phyloP scores from a whole-genome alignment of 2,888 invertebrate genomes.

The Aporophyla lueneburgensis region DNA sequence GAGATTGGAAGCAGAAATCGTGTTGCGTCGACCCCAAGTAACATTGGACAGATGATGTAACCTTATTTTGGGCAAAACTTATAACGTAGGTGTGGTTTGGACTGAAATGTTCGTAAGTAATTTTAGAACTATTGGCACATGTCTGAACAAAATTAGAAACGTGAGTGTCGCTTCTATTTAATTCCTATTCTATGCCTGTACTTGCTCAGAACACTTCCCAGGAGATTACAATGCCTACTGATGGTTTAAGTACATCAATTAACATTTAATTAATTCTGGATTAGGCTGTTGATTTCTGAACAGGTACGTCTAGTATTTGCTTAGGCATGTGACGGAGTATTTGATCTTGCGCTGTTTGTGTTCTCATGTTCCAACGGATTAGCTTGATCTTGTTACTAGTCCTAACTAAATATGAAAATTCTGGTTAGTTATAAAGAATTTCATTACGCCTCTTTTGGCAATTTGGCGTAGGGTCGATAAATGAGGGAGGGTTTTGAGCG shows the following conservation, averaged over 20 bases:
- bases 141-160: not conserved
- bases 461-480: not conserved
- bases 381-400: not conserved
- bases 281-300: conserved; percentile 47
- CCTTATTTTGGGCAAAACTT: not conserved
- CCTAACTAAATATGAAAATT: not conserved
- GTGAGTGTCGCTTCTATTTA: not conserved
- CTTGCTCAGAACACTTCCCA: conserved; percentile 37
- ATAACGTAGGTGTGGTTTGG: not conserved
- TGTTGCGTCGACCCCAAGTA: too few species aligned
- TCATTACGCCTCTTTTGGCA: not conserved
- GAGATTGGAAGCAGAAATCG: too few species aligned
- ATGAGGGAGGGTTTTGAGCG: too few species aligned
- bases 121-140: not conserved
- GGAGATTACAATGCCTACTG: conserved; percentile 52
- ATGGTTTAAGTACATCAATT: conserved; percentile 49
- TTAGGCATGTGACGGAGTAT: conserved; percentile 15
- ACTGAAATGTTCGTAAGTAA: too few species aligned
- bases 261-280: conserved; percentile 59
- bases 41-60: too few species aligned
- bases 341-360: conserved; percentile 13
- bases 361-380: not conserved
- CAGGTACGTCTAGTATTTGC: conserved; percentile 17
- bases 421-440: not conserved
- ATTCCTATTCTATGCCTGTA: conserved; percentile 11